Conservation (phyloP, 2,797 vertebrate species). For the Scolopax bukidnonensis region DNA sequence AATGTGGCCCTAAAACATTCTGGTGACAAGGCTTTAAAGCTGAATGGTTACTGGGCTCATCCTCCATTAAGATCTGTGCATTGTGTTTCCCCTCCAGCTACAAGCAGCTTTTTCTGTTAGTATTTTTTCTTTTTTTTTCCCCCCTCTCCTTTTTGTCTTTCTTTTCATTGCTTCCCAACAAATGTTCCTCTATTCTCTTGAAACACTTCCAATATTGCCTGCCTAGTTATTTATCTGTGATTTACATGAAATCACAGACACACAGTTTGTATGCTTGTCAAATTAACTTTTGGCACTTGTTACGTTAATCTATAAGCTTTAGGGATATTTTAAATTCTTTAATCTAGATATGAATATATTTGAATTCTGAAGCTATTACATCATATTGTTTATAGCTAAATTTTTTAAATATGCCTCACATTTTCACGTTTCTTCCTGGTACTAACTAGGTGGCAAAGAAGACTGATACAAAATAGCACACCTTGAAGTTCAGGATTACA, state of each 20-base stretch:
- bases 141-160: neutral
- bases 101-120: neutral
- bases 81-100: neutral
- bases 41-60: neutral
- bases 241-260: conserved; percentile 37
- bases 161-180: neutral
- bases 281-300: conserved; percentile 46
- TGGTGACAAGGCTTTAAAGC: neutral
- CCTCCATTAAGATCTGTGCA: neutral
- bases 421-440: neutral
- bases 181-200: conserved; percentile 9
- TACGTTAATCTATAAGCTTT: conserved; percentile 31
- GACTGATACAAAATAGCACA: neutral
- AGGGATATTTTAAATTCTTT: conserved; percentile 50
- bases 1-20: neutral
- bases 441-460: neutral
- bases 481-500: neutral
- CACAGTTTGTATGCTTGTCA: neutral
- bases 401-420: neutral
- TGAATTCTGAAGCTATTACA: neutral
- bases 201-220: neutral
- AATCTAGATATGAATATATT: conserved; percentile 11
- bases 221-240: conserved; percentile 8
- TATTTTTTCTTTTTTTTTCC: too few species aligned
- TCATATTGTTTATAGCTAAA: neutral